Conservation (phyloP, 1,140 invertebrate genomes). For the Drosophila erecta region DNA sequence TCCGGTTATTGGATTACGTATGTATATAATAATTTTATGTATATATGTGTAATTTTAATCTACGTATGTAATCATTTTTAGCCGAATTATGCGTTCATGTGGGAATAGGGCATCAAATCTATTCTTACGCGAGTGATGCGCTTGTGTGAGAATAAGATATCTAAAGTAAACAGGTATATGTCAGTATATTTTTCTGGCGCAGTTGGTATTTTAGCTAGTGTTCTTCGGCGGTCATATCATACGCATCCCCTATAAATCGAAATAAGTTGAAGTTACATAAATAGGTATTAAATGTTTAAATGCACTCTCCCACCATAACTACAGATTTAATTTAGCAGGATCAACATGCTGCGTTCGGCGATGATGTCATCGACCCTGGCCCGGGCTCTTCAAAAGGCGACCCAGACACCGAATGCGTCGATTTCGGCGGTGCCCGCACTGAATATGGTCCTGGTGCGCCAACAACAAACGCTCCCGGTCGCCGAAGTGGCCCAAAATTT, state of each 20-base stretch:
- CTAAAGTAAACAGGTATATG: not conserved
- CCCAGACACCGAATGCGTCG: constrained; percentile 12
- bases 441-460: constrained; percentile 44
- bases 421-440: constrained; percentile 12
- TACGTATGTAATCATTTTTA: no score
- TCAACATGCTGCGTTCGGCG: constrained; percentile 31
- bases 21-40: no score
- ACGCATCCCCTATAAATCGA: constrained; percentile 16
- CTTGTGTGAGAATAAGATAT: not conserved
- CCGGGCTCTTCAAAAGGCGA: constrained; percentile 17
- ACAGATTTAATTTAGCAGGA: constrained; percentile 7
- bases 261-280: constrained; percentile 35
- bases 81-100: not conserved
- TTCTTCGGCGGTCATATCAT: constrained; percentile 9
- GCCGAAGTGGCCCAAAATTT: constrained; percentile 58
- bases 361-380: constrained; percentile 19
- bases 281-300: constrained; percentile 38
- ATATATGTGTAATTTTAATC: no score
- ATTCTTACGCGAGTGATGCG: not conserved
- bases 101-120: not conserved
- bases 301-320: constrained; percentile 11
- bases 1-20: no score
- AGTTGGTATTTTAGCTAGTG: constrained; percentile 1
- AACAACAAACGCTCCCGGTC: constrained; percentile 80
- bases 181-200: not conserved